Evolutionary conservation across 92 coral and sea anemone genomes (phyloP).

Genomic region (Nematostella vectensis): DNA sequence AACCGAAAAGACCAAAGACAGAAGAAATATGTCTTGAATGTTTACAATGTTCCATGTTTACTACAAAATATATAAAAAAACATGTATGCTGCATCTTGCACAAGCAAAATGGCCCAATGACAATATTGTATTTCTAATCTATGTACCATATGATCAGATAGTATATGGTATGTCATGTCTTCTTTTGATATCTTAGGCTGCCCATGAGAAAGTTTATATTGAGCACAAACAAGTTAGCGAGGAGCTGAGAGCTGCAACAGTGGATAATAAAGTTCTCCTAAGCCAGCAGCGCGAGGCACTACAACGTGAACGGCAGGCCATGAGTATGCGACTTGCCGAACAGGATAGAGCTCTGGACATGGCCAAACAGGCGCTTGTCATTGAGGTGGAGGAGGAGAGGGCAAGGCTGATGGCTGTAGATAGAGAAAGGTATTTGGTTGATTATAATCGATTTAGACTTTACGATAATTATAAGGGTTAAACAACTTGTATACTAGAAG

Average conservation of each 20-base stretch:
- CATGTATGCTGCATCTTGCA: no score
- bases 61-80: no score
- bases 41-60: no score
- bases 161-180: neutral
- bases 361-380: conserved; percentile 59
- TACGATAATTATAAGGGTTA: no score
- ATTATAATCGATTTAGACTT: neutral
- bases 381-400: conserved; percentile 62
- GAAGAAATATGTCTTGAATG: no score
- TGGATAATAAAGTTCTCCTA: conserved; percentile 79
- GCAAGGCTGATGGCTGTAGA: conserved; percentile 36
- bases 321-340: conserved; percentile 60
- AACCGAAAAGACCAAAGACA: no score
- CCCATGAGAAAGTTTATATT: conserved; percentile 45
- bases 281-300: conserved; percentile 79
- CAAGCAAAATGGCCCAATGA: no score
- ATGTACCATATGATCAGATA: neutral
- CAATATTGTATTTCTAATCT: neutral
- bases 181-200: conserved; percentile 32
- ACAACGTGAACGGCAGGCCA: conserved; percentile 52
- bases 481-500: no score
- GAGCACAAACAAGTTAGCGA: conserved; percentile 67
- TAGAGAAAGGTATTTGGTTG: conserved; percentile 52
- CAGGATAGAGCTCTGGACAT: conserved; percentile 67
- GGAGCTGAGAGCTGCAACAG: conserved; percentile 46